Evolutionary conservation across 2,888 invertebrate genomes (phyloP).

Genomic region (Drepanosiphum platanoidis): DNA sequence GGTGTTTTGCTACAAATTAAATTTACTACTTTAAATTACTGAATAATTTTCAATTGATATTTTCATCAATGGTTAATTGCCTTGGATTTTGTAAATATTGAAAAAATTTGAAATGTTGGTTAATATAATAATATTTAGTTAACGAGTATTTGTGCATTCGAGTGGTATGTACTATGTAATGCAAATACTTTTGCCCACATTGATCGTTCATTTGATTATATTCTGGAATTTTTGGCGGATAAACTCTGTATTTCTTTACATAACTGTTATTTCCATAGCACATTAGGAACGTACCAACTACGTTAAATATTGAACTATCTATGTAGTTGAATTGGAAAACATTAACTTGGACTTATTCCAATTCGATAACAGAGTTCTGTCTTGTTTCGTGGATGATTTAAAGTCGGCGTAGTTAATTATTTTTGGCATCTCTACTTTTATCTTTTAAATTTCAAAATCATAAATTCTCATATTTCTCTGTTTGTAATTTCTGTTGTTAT

Average conservation of each 20-base stretch:
- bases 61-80: too few relatives aligned
- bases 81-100: too few relatives aligned
- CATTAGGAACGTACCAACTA: background rate
- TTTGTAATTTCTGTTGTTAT: background rate
- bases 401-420: background rate
- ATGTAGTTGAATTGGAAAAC: constrained; percentile 29
- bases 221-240: background rate
- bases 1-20: too few relatives aligned
- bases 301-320: constrained; percentile 10
- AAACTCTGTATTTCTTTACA: background rate
- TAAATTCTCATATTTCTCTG: background rate
- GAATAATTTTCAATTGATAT: too few relatives aligned
- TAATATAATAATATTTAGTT: too few relatives aligned
- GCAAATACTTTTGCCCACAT: background rate
- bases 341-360: constrained; percentile 28
- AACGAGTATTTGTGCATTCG: too few relatives aligned
- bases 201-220: background rate
- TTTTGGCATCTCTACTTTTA: constrained; percentile 1
- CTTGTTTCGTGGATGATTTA: constrained; percentile 23
- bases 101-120: too few relatives aligned
- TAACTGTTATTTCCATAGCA: constrained; percentile 8
- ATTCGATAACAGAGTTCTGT: constrained; percentile 2
- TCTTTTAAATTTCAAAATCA: background rate
- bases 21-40: too few relatives aligned
- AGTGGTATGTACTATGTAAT: too few relatives aligned